Conservation (phyloP, 2,888 invertebrate genomes). For the Lasioglossum marginatum region DNA sequence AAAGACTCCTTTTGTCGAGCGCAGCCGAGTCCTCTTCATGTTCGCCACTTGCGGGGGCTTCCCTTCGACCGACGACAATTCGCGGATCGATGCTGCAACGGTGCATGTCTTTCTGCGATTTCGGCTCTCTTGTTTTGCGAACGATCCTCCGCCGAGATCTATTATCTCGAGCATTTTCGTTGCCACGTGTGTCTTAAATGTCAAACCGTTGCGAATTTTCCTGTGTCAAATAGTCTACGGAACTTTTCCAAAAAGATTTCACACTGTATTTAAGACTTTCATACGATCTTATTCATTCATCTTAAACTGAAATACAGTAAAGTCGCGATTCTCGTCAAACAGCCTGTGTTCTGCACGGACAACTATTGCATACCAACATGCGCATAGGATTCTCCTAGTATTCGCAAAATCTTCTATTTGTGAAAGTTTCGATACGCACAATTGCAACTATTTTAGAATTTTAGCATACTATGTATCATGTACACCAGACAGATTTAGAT, state of each 20-base stretch:
- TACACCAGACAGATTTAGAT: not conserved
- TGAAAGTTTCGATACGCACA: not conserved
- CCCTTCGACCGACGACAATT: not conserved
- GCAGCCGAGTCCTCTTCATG: not conserved
- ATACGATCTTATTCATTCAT: too few species aligned
- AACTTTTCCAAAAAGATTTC: too few species aligned
- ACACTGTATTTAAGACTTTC: too few species aligned
- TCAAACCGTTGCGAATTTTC: not conserved
- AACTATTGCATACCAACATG: too few species aligned
- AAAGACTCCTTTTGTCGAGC: slow-evolving; percentile 8
- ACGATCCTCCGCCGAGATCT: not conserved
- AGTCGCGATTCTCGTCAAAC: too few species aligned
- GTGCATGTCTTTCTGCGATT: slow-evolving; percentile 4
- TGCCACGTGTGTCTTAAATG: not conserved
- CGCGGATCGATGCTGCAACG: not conserved
- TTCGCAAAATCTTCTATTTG: too few species aligned
- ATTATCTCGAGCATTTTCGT: not conserved
- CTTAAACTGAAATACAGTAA: too few species aligned
- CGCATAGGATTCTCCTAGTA: too few species aligned
- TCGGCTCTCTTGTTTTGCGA: not conserved
- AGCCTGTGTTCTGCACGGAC: too few species aligned
- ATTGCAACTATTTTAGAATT: not conserved
- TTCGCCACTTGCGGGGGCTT: not conserved
- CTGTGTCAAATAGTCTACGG: too few species aligned
- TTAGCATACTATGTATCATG: too few species aligned